phyloP scores from a whole-genome alignment of 2,888 invertebrate genomes.

The Folsomia candida region DNA sequence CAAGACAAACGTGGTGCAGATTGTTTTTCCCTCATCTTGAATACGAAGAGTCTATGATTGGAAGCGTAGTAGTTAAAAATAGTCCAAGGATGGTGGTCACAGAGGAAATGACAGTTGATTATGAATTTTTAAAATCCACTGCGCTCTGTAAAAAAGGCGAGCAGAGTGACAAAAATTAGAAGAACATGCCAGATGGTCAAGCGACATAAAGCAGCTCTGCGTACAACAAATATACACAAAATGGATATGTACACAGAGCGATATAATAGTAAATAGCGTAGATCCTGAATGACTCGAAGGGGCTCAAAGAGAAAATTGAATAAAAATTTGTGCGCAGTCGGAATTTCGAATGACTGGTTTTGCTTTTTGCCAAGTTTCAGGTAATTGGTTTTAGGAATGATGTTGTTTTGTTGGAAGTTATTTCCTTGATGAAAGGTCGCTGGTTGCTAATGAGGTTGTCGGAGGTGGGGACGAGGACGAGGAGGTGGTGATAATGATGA shows the following conservation, averaged over 20 bases:
- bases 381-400: background rate
- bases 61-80: background rate
- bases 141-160: background rate
- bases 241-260: no score
- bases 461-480: background rate
- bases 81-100: background rate
- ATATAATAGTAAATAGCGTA: no score
- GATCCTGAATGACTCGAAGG: no score
- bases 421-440: background rate
- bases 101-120: slow-evolving; percentile 13
- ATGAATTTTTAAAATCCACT: slow-evolving; percentile 4
- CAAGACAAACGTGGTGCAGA: background rate
- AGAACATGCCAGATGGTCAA: background rate
- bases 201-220: background rate
- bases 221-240: no score
- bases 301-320: no score
- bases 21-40: background rate
- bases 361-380: background rate
- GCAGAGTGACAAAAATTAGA: background rate
- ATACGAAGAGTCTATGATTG: no score
- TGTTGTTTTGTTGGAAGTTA: background rate
- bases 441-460: background rate
- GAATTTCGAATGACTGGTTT: background rate
- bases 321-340: background rate
- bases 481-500: background rate